phyloP scores from a whole-genome alignment of 2,888 invertebrate genomes.

The Tiliacea citrago region DNA sequence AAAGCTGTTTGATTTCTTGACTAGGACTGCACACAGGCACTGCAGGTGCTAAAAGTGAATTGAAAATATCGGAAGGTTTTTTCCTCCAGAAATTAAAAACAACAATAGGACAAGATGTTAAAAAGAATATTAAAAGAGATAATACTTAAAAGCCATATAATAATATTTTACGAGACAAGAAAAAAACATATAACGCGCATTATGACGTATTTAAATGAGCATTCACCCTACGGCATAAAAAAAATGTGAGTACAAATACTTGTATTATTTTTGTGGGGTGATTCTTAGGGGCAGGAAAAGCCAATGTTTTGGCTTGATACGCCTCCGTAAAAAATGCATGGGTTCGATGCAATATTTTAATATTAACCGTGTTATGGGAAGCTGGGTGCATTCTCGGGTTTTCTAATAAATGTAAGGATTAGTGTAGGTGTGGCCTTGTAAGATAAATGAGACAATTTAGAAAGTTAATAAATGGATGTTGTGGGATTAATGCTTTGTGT shows the following conservation, averaged over 20 bases:
- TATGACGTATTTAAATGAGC: slow-evolving; percentile 81
- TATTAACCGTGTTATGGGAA: slow-evolving; percentile 89
- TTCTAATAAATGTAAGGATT: slow-evolving; percentile 72
- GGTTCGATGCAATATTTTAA: slow-evolving; percentile 89
- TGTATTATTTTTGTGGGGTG: slow-evolving; percentile 87
- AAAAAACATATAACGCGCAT: slow-evolving; percentile 74
- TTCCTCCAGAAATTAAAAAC: background rate
- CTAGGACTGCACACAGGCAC: too few relatives aligned
- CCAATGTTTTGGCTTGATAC: slow-evolving; percentile 87
- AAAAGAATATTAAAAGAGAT: slow-evolving; percentile 32
- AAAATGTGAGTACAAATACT: slow-evolving; percentile 88
- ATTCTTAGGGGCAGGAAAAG: slow-evolving; percentile 78
- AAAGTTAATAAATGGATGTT: background rate
- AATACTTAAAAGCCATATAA: slow-evolving; percentile 61
- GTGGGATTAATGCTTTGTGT: background rate
- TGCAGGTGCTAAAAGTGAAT: background rate
- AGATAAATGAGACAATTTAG: slow-evolving; percentile 8
- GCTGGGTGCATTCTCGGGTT: slow-evolving; percentile 81
- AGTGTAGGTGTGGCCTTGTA: slow-evolving; percentile 67
- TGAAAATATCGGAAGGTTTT: background rate
- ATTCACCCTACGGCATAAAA: slow-evolving; percentile 77
- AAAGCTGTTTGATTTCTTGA: background rate
- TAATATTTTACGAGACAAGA: slow-evolving; percentile 64
- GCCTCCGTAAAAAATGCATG: slow-evolving; percentile 86
- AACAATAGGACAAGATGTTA: slow-evolving; percentile 17